Evolutionary conservation across 2,888 invertebrate species (phyloP).

Genomic region (Galeopsomyia nigrocyanea): DNA sequence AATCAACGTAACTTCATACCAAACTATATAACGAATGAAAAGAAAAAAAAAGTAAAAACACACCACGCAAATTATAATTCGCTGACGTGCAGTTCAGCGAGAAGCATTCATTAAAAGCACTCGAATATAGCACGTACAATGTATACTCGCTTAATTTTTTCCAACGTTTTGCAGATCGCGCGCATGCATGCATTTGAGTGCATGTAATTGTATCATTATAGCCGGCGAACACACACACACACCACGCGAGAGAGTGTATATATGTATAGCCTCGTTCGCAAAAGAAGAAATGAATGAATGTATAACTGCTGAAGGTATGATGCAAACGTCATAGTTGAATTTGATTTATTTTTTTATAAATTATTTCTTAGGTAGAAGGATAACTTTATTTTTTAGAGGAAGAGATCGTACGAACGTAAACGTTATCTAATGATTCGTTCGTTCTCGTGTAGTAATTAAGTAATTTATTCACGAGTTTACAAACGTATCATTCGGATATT

Average conservation of each 20-base stretch:
- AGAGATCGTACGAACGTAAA: slow-evolving; percentile 11
- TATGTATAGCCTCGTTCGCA: slow-evolving; percentile 20
- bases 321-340: too few relatives aligned
- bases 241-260: slow-evolving; percentile 16
- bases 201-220: slow-evolving; percentile 36
- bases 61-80: too few relatives aligned
- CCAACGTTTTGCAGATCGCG: slow-evolving; percentile 18
- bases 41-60: too few relatives aligned
- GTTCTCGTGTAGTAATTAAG: slow-evolving; percentile 29
- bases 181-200: slow-evolving; percentile 14
- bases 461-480: slow-evolving; percentile 11
- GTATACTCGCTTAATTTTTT: slow-evolving; percentile 12
- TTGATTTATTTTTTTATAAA: too few relatives aligned
- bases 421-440: slow-evolving; percentile 28
- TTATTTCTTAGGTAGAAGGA: too few relatives aligned
- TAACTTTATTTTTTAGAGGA: neutral
- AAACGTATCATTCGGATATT: slow-evolving; percentile 6
- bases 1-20: neutral
- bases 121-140: neutral
- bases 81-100: too few relatives aligned
- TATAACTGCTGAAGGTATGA: neutral
- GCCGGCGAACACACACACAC: slow-evolving; percentile 1
- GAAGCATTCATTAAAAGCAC: too few relatives aligned
- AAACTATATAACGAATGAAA: neutral
- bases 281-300: slow-evolving; percentile 10